phyloP scores from a whole-genome alignment of 2,113 vertebrate genomes.

The Benitochromis conjunctus region DNA sequence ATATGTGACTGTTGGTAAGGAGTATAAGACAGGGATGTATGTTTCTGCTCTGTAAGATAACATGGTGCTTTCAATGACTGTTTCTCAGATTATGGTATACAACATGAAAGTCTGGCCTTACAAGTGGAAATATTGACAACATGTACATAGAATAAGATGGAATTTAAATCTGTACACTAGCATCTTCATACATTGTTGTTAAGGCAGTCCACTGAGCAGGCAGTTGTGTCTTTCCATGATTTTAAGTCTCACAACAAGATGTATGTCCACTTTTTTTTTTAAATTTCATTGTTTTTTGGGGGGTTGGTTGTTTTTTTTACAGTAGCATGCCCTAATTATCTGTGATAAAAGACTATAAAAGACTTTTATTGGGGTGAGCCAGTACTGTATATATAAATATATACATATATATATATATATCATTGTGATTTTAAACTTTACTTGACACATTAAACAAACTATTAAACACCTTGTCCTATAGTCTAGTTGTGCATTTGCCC shows the following conservation, averaged over 20 bases:
- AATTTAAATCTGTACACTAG: slow-evolving; percentile 37
- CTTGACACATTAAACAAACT: slow-evolving; percentile 43
- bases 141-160: slow-evolving; percentile 50
- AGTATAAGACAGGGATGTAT: not conserved
- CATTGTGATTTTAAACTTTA: slow-evolving; percentile 54
- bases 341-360: slow-evolving; percentile 25
- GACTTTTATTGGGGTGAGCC: slow-evolving; percentile 30
- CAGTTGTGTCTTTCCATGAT: slow-evolving; percentile 22
- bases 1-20: slow-evolving; percentile 21
- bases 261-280: slow-evolving; percentile 16
- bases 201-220: slow-evolving; percentile 17
- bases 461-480: slow-evolving; percentile 50
- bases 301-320: slow-evolving; percentile 23
- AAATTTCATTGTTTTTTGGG: not conserved
- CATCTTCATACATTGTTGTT: slow-evolving; percentile 20
- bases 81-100: slow-evolving; percentile 3
- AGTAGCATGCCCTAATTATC: slow-evolving; percentile 59
- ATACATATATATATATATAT: not conserved
- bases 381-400: slow-evolving; percentile 11
- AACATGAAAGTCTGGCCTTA: slow-evolving; percentile 10
- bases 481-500: slow-evolving; percentile 55
- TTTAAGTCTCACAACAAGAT: slow-evolving; percentile 12
- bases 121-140: not conserved
- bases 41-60: slow-evolving; percentile 13
- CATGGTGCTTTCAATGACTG: slow-evolving; percentile 40